Percentiles rank a stretch among this genome's conserved stretches.
These are phyloP conservation scores for Apamea crenata DNA, from an alignment of 2,888 invertebrate species.

Conservation along the genomic window DNA sequence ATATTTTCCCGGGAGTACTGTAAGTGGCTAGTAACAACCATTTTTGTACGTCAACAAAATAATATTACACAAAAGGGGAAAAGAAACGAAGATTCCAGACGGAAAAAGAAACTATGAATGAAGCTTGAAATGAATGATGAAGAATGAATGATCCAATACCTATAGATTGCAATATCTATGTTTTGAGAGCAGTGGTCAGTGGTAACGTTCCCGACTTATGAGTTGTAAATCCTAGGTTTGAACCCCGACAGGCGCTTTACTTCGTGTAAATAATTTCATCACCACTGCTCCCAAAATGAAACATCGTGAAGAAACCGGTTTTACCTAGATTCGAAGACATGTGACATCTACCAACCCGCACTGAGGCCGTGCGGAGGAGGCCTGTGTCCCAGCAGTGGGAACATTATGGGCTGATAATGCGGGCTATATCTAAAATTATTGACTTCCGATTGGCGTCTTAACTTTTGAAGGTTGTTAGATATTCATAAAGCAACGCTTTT, in stretches of 20 bases:
- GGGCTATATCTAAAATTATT: not conserved
- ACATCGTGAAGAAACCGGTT: not conserved
- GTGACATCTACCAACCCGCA: not conserved
- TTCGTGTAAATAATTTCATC: no score
- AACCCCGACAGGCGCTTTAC: no score
- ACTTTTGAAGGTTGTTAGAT: not conserved
- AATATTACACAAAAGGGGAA: not conserved
- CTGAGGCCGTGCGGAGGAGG: not conserved
- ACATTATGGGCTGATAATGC: not conserved
- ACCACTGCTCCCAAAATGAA: not conserved
- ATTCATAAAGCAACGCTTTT: not conserved
- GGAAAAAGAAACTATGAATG: not conserved
- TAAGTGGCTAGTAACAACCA: not conserved
- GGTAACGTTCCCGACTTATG: no score
- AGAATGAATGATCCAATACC: not conserved
- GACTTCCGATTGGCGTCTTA: not conserved
- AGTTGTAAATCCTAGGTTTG: no score
- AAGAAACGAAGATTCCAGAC: not conserved
- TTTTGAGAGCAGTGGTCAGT: no score
- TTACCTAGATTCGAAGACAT: not conserved
- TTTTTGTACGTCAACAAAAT: conserved; percentile 25
- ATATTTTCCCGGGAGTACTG: not conserved
- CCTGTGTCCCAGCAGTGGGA: not conserved
- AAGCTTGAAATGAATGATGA: not conserved
- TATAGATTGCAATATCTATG: not conserved